These are phyloP conservation scores for Amphipyra berbera DNA, from an alignment of 2,888 invertebrate species.

Conservation along the genomic window DNA sequence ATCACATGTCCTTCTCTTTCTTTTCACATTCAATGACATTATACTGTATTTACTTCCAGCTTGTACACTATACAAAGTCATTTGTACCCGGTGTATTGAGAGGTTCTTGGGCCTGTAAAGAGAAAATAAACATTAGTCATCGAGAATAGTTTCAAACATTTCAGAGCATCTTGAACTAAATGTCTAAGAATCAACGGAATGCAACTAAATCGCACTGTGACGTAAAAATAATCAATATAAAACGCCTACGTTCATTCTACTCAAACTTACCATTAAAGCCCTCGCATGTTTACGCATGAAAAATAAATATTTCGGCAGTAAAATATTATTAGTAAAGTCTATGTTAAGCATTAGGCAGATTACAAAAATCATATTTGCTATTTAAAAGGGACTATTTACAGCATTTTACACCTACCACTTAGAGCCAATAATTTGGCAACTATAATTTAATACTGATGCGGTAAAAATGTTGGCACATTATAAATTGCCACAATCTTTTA, in stretches of 20 bases:
- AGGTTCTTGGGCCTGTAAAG: slow-evolving; percentile 94
- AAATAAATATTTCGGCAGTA: slow-evolving; percentile 82
- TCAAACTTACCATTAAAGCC: slow-evolving; percentile 83
- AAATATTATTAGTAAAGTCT: slow-evolving; percentile 69
- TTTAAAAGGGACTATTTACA: slow-evolving; percentile 84
- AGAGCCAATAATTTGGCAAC: slow-evolving; percentile 85
- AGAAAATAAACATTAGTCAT: slow-evolving; percentile 65
- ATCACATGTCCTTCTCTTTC: slow-evolving; percentile 88
- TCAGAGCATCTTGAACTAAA: slow-evolving; percentile 25
- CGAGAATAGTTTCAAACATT: slow-evolving; percentile 1
- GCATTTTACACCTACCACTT: slow-evolving; percentile 82
- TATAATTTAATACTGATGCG: slow-evolving; percentile 89
- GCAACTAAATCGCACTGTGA: slow-evolving; percentile 51
- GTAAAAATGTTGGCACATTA: slow-evolving; percentile 90
- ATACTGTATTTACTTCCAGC: slow-evolving; percentile 86
- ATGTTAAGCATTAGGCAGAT: slow-evolving; percentile 74
- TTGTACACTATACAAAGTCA: slow-evolving; percentile 92
- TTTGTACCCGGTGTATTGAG: slow-evolving; percentile 94
- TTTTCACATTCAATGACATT: slow-evolving; percentile 87
- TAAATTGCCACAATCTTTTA: slow-evolving; percentile 79
- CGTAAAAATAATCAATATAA: slow-evolving; percentile 32
- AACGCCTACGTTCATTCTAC: slow-evolving; percentile 57
- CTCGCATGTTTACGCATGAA: slow-evolving; percentile 87
- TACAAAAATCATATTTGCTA: slow-evolving; percentile 72
- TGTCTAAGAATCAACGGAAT: slow-evolving; percentile 33